Evolutionary conservation across 2,888 invertebrate species (phyloP), one percentile per base, ranked within the genome.

Genomic region (Allygus modestus): DNA sequence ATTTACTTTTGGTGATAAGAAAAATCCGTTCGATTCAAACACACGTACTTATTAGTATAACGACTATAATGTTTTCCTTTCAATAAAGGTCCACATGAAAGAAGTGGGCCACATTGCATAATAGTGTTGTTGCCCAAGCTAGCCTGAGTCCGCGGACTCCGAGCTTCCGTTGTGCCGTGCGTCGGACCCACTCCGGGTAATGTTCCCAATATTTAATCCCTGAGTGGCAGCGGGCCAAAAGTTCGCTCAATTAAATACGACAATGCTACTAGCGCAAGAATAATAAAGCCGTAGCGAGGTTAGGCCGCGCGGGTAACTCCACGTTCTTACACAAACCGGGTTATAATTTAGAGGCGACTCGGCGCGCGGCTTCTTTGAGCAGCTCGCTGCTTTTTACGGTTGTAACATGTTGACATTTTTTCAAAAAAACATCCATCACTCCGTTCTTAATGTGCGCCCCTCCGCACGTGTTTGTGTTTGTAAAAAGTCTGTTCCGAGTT

Each of bases 331-430:
- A 51, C 46, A 71, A 75, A 71, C 82, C 71, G 33, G 83, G 83
- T 83, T 83, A 83, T 83, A 83, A 83, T 51, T 83, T 75, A 83
- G 75, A 4, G 23, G 26, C 54, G 41, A 28, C 46, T 71, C 73
- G 51, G 28, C 26, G 75, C 54, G 83, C 83, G 83, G 83, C 69
- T 43, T 51, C 61, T 83, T 83, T 83, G 83, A 75, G 28, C 28
- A 1, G 12, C 75, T 23, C 58, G 83, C 83, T 41, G 58, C 75
- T 83, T 83, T 83, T 83, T 83, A 83, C 75, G 33, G 83, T 75
- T 58, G 83, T 75, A 83, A 83, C 75, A 75, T 83, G 83, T 83
- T 83, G 83, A 83, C 83, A 83, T 83, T 83, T 83, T 75, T 54
- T 75, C 75, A 83, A 73, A 83, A 83, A 83, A 75, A 41, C 75